Evolutionary conservation across 2,888 invertebrate species (phyloP), one percentile per base, ranked within the genome.

Genomic region (Caenorhabditis plicata): DNA sequence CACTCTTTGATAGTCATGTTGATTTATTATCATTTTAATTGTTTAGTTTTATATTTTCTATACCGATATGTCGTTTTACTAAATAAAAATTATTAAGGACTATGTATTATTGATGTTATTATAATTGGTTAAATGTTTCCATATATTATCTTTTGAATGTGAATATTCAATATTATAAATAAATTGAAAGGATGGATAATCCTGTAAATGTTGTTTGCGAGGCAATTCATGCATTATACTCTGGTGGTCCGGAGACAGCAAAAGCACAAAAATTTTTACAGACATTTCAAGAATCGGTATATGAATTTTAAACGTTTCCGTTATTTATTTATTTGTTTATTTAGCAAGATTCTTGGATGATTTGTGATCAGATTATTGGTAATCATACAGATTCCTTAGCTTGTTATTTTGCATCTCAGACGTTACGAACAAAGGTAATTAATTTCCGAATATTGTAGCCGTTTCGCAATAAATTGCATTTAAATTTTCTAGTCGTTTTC

Each of bases 271-370:
- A 41, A 26, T 63, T 44, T 36, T 29, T 63, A 26, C 42, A 53
- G 29, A n/a, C 39, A 13, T 63, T 63, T 36, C 62, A 63, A 43
- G 50, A 56, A 35, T 57, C 62, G 41, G 62, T 62, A 27, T 11
- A 46, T 27, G 3, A 40, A 29, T 27, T 36, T 33, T 33, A 20
- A 26, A 48, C 44, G 11, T 46, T 56, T 9, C 23, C 27, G 36
- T 23, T 26, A 19, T n/a, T 45, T 20, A 44, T n/a, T 39, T 15
- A 33, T 17, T 11, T 25, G 15, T 25, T 49, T 50, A 60, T 68
- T 19, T 83, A 96, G 95, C 89, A 95, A 49, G 90, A 88, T 82
- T 93, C 96, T 15, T 98, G 98, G 98, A 90, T 91, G 81, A 87
- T 95, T 73, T 90, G 95, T 8, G 95, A 98, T 82, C 91, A 93